Evolutionary conservation across 2,888 invertebrate species (phyloP), one percentile per base, ranked within the genome.

Genomic region (Lutraria lutraria): DNA sequence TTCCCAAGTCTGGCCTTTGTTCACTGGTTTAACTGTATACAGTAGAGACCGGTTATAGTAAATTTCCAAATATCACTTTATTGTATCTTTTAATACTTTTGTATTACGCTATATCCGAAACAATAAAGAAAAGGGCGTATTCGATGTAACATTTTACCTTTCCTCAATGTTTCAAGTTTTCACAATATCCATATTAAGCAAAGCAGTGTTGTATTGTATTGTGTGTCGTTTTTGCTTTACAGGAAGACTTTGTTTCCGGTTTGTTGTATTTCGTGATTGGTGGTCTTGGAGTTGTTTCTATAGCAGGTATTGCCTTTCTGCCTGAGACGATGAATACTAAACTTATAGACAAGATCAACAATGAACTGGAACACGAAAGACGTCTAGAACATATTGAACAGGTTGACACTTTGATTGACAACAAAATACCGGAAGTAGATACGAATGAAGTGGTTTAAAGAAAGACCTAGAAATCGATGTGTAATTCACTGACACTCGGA

Each of bases 201-300:
- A 4, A 43, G 8, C 43, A 2, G 43, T 43, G 43, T 43, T 43
- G 2, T 43, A 43, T 8, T 43, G 43, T 43, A 43, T 43, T 43
- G 8, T 43, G 4, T 43, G 43, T 43, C 43, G 8, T 43, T 43
- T 43, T 43, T n/a, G n/a, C 56, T 31, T 90, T 85, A 21, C 79
- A 92, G 92, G 88, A 87, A 21, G 88, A 92, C 31, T 80, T 31
- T 34, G 89, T 88, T 15, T 83, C 92, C 3, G 92, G 92, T n/a
- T 72, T 92, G 12, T 85, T 92, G 85, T 92, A 92, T 68, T 91
- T 91, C 53, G 79, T 90, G 0, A 89, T 88, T 21, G 89, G 88
- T 0, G 81, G 83, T 0, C 54, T 88, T 0, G 83, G 89, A 60
- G 52, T 90, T 15, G 6, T 88, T 34, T 92, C 92, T 6, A 86